Conservation (phyloP, 2,888 invertebrate species). For the Napeogenes inachia region DNA sequence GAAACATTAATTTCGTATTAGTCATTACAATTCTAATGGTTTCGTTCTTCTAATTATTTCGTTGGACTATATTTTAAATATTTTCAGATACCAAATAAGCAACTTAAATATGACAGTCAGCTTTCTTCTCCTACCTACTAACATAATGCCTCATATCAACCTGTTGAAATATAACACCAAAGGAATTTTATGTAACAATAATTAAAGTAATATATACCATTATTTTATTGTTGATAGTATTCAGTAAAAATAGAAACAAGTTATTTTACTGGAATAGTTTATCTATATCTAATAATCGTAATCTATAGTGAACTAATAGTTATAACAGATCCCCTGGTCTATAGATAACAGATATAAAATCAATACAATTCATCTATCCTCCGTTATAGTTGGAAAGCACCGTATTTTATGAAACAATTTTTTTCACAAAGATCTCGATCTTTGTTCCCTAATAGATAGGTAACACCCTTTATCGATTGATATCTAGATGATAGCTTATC, state of each 20-base stretch:
- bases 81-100: not conserved
- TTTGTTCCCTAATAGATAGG: too few relatives aligned
- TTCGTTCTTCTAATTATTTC: too few relatives aligned
- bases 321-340: too few relatives aligned
- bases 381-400: too few relatives aligned
- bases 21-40: too few relatives aligned
- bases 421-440: too few relatives aligned
- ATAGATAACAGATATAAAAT: too few relatives aligned
- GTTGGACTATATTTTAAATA: not conserved
- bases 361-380: too few relatives aligned
- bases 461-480: too few relatives aligned
- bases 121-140: not conserved
- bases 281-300: not conserved
- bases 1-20: slow-evolving; percentile 6
- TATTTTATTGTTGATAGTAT: slow-evolving; percentile 3
- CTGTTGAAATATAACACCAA: not conserved
- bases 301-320: too few relatives aligned
- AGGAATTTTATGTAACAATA: slow-evolving; percentile 6
- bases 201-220: not conserved
- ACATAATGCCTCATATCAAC: slow-evolving; percentile 1
- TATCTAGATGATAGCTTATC: not conserved
- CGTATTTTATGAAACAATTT: too few relatives aligned
- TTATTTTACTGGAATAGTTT: slow-evolving; percentile 3
- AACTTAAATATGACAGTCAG: not conserved
- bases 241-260: not conserved